A percentile compares a stretch with the other conserved stretches of the same genome.
Conservation (phyloP, 2,113 vertebrate genomes). For the Coryphaenoides rupestris region DNA sequence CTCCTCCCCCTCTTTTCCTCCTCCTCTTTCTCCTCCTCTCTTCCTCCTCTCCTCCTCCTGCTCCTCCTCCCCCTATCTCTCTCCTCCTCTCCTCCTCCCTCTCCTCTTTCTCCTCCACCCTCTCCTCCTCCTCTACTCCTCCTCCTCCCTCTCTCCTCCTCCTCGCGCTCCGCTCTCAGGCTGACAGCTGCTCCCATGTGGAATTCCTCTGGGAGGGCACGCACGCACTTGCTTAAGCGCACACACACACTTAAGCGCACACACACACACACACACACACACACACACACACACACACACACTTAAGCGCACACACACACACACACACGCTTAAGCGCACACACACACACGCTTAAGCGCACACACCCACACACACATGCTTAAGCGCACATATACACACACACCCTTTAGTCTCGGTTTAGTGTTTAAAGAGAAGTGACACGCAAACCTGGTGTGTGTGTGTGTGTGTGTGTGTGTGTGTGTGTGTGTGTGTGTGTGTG, state of each 20-base stretch:
- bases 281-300: slow-evolving; percentile 12
- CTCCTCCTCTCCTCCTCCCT: no score
- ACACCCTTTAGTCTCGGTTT: slow-evolving; percentile 54
- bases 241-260: slow-evolving; percentile 21
- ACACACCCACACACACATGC: slow-evolving; percentile 22
- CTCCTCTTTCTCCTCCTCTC: no score
- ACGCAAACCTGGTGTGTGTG: slow-evolving; percentile 47
- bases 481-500: background rate
- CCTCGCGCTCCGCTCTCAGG: no score
- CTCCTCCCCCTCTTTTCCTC: no score
- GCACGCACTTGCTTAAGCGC: slow-evolving; percentile 17
- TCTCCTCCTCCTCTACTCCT: slow-evolving; percentile 58
- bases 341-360: slow-evolving; percentile 17
- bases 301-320: slow-evolving; percentile 23
- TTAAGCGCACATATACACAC: slow-evolving; percentile 20
- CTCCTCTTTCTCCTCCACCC: no score
- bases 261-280: no score
- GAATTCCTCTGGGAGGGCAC: slow-evolving; percentile 62
- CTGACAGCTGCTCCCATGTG: slow-evolving; percentile 67
- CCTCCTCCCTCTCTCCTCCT: no score
- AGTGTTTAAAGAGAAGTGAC: slow-evolving; percentile 57
- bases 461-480: slow-evolving; percentile 22
- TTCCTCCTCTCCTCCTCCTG: no score
- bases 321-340: no score
- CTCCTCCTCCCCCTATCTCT: no score